Conservation (phyloP, 2,888 invertebrate genomes). For the Mimachlamys varia region DNA sequence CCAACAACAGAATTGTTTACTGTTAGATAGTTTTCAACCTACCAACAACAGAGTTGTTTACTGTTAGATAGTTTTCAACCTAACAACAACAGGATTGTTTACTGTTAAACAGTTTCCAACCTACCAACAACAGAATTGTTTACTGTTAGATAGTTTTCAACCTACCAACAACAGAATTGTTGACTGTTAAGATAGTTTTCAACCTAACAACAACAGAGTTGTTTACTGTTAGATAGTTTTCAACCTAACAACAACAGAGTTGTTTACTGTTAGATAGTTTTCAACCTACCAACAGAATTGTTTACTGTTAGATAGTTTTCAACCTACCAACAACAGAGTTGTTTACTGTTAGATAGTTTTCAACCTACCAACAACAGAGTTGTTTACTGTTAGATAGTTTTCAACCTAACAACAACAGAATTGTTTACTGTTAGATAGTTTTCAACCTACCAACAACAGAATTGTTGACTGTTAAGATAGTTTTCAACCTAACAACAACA, state of each 20-base stretch:
- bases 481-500: constrained; percentile 87
- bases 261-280: background rate
- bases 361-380: constrained; percentile 90
- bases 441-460: too few species aligned
- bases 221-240: background rate
- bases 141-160: constrained; percentile 92
- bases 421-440: too few species aligned
- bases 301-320: background rate
- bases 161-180: too few species aligned
- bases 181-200: background rate
- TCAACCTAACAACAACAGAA: constrained; percentile 89
- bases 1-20: constrained; percentile 94
- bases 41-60: too few species aligned
- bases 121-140: constrained; percentile 93
- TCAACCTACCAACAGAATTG: constrained; percentile 88
- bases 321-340: constrained; percentile 91
- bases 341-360: background rate
- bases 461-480: background rate
- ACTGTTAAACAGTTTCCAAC: constrained; percentile 41
- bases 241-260: constrained; percentile 90
- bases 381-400: background rate
- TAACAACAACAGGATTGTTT: constrained; percentile 94
- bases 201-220: constrained; percentile 91
- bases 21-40: constrained; percentile 93
- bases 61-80: constrained; percentile 58